phyloP scores from a whole-genome alignment of 2,797 vertebrate genomes.

The Myiotriccus ornatus region DNA sequence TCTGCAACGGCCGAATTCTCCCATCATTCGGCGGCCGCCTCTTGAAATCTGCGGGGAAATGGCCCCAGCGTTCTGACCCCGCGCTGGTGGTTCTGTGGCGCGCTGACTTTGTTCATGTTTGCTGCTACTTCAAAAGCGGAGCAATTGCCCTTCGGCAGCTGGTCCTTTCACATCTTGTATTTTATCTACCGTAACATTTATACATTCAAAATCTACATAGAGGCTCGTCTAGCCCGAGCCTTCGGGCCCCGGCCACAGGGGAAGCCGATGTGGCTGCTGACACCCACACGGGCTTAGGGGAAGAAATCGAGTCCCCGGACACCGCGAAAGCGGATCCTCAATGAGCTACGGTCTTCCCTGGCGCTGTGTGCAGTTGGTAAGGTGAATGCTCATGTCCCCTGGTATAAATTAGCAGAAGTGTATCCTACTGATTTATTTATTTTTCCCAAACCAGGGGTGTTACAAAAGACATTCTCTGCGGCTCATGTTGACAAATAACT shows the following conservation, averaged over 20 bases:
- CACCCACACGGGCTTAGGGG: not conserved
- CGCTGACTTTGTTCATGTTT: not conserved
- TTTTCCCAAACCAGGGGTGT: not conserved
- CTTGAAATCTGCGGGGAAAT: not conserved
- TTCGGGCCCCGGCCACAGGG: not conserved
- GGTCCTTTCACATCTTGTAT: not conserved
- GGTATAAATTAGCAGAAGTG: not conserved
- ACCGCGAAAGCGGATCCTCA: not conserved
- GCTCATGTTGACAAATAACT: slow-evolving; percentile 25
- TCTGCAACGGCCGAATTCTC: not conserved
- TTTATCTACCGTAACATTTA: not conserved
- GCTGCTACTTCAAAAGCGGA: not conserved
- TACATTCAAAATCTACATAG: not conserved
- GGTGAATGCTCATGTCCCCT: not conserved
- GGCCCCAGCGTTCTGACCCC: not conserved
- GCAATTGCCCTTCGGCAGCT: not conserved
- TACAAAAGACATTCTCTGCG: not conserved
- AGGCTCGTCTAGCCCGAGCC: not conserved
- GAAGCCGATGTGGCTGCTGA: not conserved
- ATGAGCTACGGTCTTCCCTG: not conserved
- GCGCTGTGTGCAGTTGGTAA: not conserved
- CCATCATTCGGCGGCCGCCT: not conserved
- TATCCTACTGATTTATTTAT: not conserved
- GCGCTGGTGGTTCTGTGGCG: not conserved
- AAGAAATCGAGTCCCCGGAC: not conserved